Conservation (phyloP, 2,888 invertebrate species). For the Calliphora vomitoria region DNA sequence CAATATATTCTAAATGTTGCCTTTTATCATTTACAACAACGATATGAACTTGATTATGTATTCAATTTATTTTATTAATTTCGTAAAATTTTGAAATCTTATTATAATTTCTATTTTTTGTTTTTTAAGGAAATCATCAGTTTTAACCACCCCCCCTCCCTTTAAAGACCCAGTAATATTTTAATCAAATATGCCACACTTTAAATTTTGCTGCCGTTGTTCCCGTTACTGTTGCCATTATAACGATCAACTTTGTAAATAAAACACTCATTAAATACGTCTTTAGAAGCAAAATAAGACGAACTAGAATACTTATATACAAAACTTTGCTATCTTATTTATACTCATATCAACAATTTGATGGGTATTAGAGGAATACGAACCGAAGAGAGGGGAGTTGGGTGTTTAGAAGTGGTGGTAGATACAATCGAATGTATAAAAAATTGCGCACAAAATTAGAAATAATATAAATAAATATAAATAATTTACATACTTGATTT, state of each 20-base stretch:
- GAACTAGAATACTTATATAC: background rate
- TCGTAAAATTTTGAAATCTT: no score
- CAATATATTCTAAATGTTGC: no score
- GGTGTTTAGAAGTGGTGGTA: background rate
- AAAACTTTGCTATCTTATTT: slow-evolving; percentile 16
- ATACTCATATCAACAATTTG: slow-evolving; percentile 16
- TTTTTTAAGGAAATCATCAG: no score
- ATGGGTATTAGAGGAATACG: background rate
- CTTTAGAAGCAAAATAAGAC: background rate
- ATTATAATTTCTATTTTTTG: no score
- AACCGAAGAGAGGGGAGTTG: background rate
- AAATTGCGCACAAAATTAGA: background rate
- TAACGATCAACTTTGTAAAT: slow-evolving; percentile 4
- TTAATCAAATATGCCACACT: background rate
- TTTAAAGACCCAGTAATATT: background rate
- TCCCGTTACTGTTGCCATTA: background rate
- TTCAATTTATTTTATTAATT: no score
- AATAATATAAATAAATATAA: slow-evolving; percentile 47
- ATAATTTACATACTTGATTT: slow-evolving; percentile 72
- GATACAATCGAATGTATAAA: background rate
- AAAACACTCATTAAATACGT: slow-evolving; percentile 30
- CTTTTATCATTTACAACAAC: no score
- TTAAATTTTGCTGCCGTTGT: background rate
- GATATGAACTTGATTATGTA: no score
- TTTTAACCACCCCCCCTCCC: no score